Conservation (phyloP, 2,888 invertebrate species). For the Tinea semifulvella region DNA sequence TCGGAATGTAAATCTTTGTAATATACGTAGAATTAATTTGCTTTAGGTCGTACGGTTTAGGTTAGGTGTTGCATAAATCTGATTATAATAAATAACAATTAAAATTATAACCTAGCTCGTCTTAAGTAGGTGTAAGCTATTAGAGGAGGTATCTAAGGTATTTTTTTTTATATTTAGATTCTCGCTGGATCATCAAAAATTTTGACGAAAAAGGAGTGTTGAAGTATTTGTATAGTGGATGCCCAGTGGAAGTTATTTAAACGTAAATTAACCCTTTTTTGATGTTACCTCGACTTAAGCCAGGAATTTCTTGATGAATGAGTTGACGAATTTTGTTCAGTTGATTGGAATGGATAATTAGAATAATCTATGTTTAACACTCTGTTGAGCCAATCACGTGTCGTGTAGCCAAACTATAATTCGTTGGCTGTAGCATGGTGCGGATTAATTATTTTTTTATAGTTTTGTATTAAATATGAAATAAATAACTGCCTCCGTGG, state of each 20-base stretch:
- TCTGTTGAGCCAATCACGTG: too few species aligned
- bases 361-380: too few species aligned
- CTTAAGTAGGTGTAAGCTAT: slow-evolving; percentile 33
- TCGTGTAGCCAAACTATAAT: too few species aligned
- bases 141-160: slow-evolving; percentile 41
- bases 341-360: too few species aligned
- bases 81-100: slow-evolving; percentile 34
- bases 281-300: too few species aligned
- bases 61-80: slow-evolving; percentile 60
- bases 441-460: too few species aligned
- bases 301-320: too few species aligned
- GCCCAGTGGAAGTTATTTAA: background rate
- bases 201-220: slow-evolving; percentile 12
- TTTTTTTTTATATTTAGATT: slow-evolving; percentile 25
- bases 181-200: slow-evolving; percentile 30
- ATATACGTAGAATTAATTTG: slow-evolving; percentile 43
- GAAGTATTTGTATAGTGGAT: slow-evolving; percentile 10
- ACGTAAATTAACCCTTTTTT: background rate
- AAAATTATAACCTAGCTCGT: background rate
- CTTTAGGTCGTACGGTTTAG: slow-evolving; percentile 54
- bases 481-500: too few species aligned
- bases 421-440: too few species aligned
- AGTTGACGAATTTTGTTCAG: too few species aligned
- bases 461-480: too few species aligned
- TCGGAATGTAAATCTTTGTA: too few species aligned